A percentile compares a stretch with the other conserved stretches of the same genome.
These are phyloP conservation scores for Linepithema humile DNA, from an alignment of 1,140 invertebrate genomes.

Conservation along the genomic window DNA sequence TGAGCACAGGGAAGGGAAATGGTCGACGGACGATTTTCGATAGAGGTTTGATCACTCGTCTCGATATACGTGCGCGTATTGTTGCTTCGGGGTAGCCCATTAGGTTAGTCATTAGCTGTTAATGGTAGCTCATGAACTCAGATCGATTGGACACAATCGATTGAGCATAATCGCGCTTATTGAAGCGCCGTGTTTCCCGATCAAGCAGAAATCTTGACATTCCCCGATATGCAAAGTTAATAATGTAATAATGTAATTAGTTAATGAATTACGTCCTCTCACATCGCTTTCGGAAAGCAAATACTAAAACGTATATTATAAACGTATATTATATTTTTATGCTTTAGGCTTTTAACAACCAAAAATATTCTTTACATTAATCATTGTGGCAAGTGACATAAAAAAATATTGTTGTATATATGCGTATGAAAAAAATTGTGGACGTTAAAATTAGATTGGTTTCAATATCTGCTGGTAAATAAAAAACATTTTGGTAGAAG, in stretches of 20 bases:
- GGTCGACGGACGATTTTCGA: background rate
- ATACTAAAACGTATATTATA: background rate
- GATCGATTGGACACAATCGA: background rate
- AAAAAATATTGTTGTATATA: no score
- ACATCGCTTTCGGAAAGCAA: background rate
- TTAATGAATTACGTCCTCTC: background rate
- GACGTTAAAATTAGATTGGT: no score
- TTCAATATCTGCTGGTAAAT: no score
- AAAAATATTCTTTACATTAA: background rate
- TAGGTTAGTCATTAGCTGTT: conserved; percentile 17
- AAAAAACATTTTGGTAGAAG: no score
- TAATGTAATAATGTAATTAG: background rate
- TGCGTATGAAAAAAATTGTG: no score
- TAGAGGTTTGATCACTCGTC: background rate
- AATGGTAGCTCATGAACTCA: background rate
- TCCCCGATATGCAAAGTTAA: background rate
- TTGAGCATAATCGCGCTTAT: background rate
- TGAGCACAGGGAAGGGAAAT: background rate
- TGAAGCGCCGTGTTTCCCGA: background rate
- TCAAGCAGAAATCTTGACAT: background rate
- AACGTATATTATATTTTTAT: background rate
- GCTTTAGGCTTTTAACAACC: background rate
- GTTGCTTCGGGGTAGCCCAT: background rate
- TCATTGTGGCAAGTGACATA: background rate
- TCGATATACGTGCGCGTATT: background rate